Evolutionary conservation across 2,113 vertebrate species (phyloP), one percentile per base, ranked within the genome.

Genomic region (Heterotis niloticus): DNA sequence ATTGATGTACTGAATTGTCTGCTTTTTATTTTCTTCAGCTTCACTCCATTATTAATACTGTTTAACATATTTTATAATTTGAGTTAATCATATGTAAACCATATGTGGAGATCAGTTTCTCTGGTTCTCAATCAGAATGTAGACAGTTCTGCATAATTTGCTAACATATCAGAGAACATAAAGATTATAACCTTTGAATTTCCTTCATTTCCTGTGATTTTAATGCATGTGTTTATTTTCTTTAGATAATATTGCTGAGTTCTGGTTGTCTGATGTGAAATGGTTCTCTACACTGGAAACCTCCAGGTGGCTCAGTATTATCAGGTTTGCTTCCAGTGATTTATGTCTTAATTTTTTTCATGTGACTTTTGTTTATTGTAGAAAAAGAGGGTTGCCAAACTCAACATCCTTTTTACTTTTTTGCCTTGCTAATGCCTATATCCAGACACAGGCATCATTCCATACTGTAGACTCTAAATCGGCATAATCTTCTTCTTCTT

Each of bases 181-280:
- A 44, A 44, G 7, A 44, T 44, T 44, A 7, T 44, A 7, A 44
- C 34, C n/a, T n/a, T n/a, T n/a, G n/a, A 44, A 44, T 44, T 44
- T 44, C 3, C 34, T 44, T 44, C 2, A 14, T 56, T 28, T 54
- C 24, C 23, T 74, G 24, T 26, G 28, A 26, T 23, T 84, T 81
- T 52, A 1, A 77, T 44, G 17, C 26, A 69, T 77, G 34, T 57
- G 26, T 56, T 18, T 56, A 4, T 24, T 67, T 67, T 77, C 82
- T 87, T 26, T 86, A 96, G 95, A 95, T 86, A 94, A 91, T 81
- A 90, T 91, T 82, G 83, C 91, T 5, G 95, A 96, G 23, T 96
- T 96, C 81, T 96, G 95, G 95, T 87, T 93, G 82, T 95, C 93
- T 28, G 95, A 96, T 86, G 90, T 95, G 82, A 96, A 96, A 77